Evolutionary conservation across 2,113 vertebrate species (phyloP), one percentile per base, ranked within the genome.

Genomic region (Hippoglossus stenolepis): DNA sequence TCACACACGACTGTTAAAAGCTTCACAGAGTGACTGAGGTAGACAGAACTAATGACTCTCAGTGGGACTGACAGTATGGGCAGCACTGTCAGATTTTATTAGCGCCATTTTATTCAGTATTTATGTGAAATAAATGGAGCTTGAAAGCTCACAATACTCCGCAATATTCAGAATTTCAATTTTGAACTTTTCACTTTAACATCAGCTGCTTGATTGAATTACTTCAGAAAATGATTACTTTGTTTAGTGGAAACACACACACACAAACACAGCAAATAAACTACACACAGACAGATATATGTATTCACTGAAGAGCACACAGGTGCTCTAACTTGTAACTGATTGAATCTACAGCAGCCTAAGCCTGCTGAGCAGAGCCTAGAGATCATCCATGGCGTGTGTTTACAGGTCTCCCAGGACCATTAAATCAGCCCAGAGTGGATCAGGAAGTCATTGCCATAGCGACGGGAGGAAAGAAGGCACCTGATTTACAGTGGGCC

Each of bases 361-460:
- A 82, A 88, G 74, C 87, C 79, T 73, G 75, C 75, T 82, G 84
- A 91, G 87, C 76, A 7, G 84, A 90, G 90, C 85, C 83, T 76
- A 85, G 87, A 89, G 84, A 91, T 87, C 87, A 90, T 88, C 89
- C 80, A 66, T 88, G 85, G 81, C 78, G 56, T 89, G 86, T 90
- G 85, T 91, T 92, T 91, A 90, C 84, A 84, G 77, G 45, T 91
- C 91, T 83, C 90, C 54, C 58, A 69, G 87, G 91, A 87, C 87
- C 69, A 91, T 88, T 92, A 91, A 93, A 92, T 92, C 91, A 93
- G 61, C 88, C 77, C 85, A 88, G 90, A 93, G 90, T 91, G 91
- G 86, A 93, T 89, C 92, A 92, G 90, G 89, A 90, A 90, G 86
- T 85, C 83, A 91, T 92, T 67, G 82, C 91, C 86, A 92, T 93